Evolutionary conservation across 2,888 invertebrate genomes (phyloP), one percentile per base, ranked within the genome.

Genomic region (Tachystola acroxantha): DNA sequence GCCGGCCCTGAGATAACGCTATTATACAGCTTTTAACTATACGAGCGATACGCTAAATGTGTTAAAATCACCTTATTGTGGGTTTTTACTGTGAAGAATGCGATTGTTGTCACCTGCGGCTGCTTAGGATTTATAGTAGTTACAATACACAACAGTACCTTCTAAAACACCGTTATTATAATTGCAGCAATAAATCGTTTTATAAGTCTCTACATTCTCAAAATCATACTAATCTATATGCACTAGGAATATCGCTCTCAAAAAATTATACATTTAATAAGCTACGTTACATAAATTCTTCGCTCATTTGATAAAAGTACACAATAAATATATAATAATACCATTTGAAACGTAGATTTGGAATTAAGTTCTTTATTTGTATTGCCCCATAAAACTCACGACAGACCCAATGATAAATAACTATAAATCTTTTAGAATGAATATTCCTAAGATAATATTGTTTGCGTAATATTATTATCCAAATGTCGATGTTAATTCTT

Each of bases 1-100:
- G 69, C 85, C 82, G 69, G 71, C 62, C 68, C 71, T 45, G 57
- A 78, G 86, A 86, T 86, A 86, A 85, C 79, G 76, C 85, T 80
- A 86, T 86, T 85, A 86, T 82, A 80, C 80, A 79, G 85, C 85
- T 86, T 85, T 85, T 85, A 86, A 86, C 85, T 86, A 86, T 80
- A 81, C 64, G 72, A 50, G 56, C 64, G 81, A 82, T 84, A 82
- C 81, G 80, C 79, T 82, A 85, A 85, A 82, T 81, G 80, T 79
- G 73, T 73, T 76, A 67, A 76, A 76, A 79, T 72, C 74, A 69
- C 65, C 72, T 72, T 71, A 74, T 71, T 70, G 70, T 70, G 57
- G 64, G 58, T 58, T 67, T 67, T 71, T 64, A 62, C 55, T 57
- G 61, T 53, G 52, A 56, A 59, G 53, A 54, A 63, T 61, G 52